Base-by-base conservation (phyloP, 2,888 invertebrate genomes). In the Blastobasis adustella region DNA sequence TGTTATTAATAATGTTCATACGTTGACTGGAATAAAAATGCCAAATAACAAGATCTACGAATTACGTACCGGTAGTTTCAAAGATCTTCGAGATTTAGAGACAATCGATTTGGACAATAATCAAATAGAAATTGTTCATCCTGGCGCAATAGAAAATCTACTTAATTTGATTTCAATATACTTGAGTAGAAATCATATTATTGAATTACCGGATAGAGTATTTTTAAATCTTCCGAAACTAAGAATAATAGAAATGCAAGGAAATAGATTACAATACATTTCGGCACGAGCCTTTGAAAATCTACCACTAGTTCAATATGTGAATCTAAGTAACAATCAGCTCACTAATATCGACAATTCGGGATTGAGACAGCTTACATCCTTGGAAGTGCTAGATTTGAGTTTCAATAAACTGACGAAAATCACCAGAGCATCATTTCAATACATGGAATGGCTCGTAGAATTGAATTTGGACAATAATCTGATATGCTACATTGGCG, bases 401-500 rank as follows among this genome's bases (percentile, higher is more conserved):
- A 96, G 96, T 69, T 92, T 93, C 61, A 97, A 97, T 72, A 91
- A 90, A 55, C 82, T 97, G 37, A 89, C 91, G 36, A 90, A 91
- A 63, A 90, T 97, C 42, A 90, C 92, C n/a, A 92, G 91, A 58
- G 90, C 95, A 61, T 91, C 91, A 0, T 85, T 92, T 59, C 91
- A 93, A 56, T 90, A 92, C 50, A 92, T 97, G 90, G 95, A 95
- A 71, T 96, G 96, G 93, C 83, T 97, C 50, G 95, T 96, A 0
- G 96, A 96, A 73, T 77, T 97, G 5, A 94, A 94, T 88, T 90
- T 96, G 85, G 95, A 96, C 72, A 93, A 94, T 76, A 96, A 96
- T 81, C 89, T 91, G 55, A 93, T 96, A 63, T 96, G 96, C 71
- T 90, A 91, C 47, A 93, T 96, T 49, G 92, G 93, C 65, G 95